Evolutionary conservation across 2,113 vertebrate species (phyloP).

Genomic region (Petrocephalus microphthalmus): DNA sequence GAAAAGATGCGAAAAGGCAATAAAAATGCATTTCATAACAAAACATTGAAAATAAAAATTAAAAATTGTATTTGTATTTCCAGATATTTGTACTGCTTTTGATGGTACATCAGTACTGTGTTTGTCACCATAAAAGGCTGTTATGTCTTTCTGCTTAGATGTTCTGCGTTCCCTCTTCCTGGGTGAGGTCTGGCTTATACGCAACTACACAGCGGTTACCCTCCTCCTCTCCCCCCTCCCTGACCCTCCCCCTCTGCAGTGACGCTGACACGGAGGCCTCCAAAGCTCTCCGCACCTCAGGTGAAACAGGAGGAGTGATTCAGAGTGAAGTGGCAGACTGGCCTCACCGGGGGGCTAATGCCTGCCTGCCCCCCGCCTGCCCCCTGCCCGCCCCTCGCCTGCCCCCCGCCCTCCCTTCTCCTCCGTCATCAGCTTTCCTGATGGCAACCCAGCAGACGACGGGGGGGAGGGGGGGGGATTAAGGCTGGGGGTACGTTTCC

Average conservation of each 20-base stretch:
- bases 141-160: neutral
- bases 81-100: neutral
- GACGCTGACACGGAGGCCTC: slow-evolving; percentile 21
- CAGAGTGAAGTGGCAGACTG: slow-evolving; percentile 8
- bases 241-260: neutral
- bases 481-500: slow-evolving; percentile 35
- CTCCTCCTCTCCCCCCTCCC: neutral
- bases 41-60: neutral
- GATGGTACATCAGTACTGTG: neutral
- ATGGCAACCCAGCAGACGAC: slow-evolving; percentile 20
- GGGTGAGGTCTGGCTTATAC: neutral
- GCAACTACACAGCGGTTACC: neutral
- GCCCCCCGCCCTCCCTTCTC: slow-evolving; percentile 7
- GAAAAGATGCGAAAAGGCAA: neutral
- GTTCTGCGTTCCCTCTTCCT: neutral
- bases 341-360: slow-evolving; percentile 4
- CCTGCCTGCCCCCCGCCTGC: neutral
- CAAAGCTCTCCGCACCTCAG: slow-evolving; percentile 5
- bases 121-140: neutral
- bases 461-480: slow-evolving; percentile 26
- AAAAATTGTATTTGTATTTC: neutral
- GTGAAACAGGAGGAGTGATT: slow-evolving; percentile 13
- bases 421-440: slow-evolving; percentile 23
- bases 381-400: neutral
- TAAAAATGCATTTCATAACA: neutral